Evolutionary conservation across 2,797 vertebrate species (phyloP).

Genomic region (Rhincodon typus): DNA sequence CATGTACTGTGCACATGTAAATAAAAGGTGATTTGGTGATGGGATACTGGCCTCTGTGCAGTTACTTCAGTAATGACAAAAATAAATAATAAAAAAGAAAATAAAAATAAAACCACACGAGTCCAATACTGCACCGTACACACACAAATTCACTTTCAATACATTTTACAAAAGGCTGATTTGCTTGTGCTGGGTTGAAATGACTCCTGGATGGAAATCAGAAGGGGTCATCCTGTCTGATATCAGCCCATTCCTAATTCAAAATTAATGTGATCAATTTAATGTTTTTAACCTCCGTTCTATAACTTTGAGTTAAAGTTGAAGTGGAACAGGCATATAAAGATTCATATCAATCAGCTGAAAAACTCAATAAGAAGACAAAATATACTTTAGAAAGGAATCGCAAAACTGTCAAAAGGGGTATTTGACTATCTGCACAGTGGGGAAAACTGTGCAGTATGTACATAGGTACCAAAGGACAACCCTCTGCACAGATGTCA

Average conservation of each 20-base stretch:
- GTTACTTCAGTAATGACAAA: no score
- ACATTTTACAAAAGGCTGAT: not conserved
- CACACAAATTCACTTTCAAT: not conserved
- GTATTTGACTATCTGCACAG: not conserved
- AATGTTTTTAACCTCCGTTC: no score
- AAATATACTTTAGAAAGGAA: not conserved
- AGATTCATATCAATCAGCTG: no score
- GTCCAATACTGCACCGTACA: no score
- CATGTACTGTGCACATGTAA: no score
- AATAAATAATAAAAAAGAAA: no score
- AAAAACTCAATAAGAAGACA: no score
- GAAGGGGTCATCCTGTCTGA: not conserved
- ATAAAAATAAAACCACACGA: not conserved
- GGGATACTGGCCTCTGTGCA: no score
- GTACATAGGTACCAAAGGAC: not conserved
- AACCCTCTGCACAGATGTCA: not conserved
- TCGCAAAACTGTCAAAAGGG: not conserved
- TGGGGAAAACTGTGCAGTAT: not conserved
- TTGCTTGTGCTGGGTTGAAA: not conserved
- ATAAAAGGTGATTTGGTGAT: no score
- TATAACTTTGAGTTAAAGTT: not conserved
- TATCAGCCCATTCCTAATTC: not conserved
- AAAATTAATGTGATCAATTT: not conserved
- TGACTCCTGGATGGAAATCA: not conserved
- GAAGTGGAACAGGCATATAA: no score